Percentiles rank a stretch among this genome's conserved stretches.
Conservation (phyloP, 2,888 invertebrate genomes). For the Orthosia cruda region DNA sequence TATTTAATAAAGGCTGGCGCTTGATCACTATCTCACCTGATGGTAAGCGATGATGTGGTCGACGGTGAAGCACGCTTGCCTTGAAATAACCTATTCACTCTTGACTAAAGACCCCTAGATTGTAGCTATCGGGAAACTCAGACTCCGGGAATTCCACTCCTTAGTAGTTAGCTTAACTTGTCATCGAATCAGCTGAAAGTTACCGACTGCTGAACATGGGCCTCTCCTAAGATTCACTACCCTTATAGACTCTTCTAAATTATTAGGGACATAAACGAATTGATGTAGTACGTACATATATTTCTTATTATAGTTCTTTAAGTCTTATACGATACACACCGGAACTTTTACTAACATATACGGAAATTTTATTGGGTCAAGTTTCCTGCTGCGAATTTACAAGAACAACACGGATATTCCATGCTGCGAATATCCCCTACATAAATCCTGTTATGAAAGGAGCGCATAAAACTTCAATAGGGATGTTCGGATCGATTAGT, state of each 20-base stretch:
- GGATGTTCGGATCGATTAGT: slow-evolving; percentile 56
- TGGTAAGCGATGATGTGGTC: too few species aligned
- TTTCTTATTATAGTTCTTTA: background rate
- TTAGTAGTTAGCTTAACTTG: too few species aligned
- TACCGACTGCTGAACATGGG: background rate
- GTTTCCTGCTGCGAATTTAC: slow-evolving; percentile 54
- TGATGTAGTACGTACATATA: background rate
- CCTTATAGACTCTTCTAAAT: background rate
- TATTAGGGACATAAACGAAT: background rate
- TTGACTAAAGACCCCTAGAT: too few species aligned
- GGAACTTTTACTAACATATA: slow-evolving; percentile 31
- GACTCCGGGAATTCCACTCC: too few species aligned
- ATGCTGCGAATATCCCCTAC: slow-evolving; percentile 31
- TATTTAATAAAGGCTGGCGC: too few species aligned
- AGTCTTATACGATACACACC: background rate
- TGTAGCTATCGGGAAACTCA: too few species aligned
- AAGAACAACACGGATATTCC: slow-evolving; percentile 45
- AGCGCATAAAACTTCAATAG: slow-evolving; percentile 49
- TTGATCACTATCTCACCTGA: too few species aligned
- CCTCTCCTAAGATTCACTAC: background rate
- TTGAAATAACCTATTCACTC: too few species aligned
- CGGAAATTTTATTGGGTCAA: slow-evolving; percentile 53
- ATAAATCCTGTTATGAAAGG: slow-evolving; percentile 40
- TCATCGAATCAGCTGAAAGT: background rate
- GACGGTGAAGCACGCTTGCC: too few species aligned